Base-by-base conservation (phyloP, 2,888 invertebrate genomes). In the Apotomis turbidana region DNA sequence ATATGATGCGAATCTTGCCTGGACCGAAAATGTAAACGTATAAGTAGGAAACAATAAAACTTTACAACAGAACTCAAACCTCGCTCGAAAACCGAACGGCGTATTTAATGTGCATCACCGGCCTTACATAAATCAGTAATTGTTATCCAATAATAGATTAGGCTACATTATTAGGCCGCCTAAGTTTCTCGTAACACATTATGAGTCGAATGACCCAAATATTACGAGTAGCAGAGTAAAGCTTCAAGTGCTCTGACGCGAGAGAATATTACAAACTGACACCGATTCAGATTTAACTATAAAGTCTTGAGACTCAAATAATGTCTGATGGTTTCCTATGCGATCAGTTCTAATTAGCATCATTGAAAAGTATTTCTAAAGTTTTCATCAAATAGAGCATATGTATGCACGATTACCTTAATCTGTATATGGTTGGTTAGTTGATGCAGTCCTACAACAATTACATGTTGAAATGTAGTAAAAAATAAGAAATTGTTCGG, bases 151-250 rank as follows among this genome's bases (percentile, higher is more conserved):
- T 86, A 82, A 83, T 80, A 82, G 80, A 80, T 78, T 81, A 81
- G 84, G 87, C 87, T 81, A 80, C 77, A 80, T 41, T 82, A 87
- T 90, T 27, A 90, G 86, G 82, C 75, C 79, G 79, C 73, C 80
- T 78, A 78, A 83, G 70, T 75, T 60, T 79, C 75, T 79, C 79
- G 70, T 58, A 63, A 55, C 38, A 46, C 55, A 27, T 55, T 38
- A 27, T 70, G 41, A 8, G 13, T 38, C 57, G 57, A 71, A 57
- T 71, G 71, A 71, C 71, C 71, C 51, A 71, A 52, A 71, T 71
- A 52, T 67, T 55, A 27, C 27, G 27, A 27, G 1, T 27, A 44
- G 55, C 36, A 52, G 58, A 71, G 66, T 38, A 60, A n/a, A 58
- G 67, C 49, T 62, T 71, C 71, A 57, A 71, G 71, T 71, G 71